Evolutionary conservation across 1,140 invertebrate genomes (phyloP).

Genomic region (Drosophila malerkotliana): DNA sequence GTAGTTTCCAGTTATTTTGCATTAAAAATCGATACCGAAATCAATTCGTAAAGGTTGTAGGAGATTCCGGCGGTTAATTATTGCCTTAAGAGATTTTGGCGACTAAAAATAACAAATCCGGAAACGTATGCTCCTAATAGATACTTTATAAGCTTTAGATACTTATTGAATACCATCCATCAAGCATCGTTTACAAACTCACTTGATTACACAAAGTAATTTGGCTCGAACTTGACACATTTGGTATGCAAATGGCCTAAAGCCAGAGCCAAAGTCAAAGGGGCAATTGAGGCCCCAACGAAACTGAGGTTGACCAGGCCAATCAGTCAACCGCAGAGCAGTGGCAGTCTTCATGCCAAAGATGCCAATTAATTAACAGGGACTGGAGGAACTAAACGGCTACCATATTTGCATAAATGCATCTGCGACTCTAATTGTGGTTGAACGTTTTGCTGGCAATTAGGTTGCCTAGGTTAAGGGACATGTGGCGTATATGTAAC

Average conservation of each 20-base stretch:
- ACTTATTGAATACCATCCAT: slow-evolving; percentile 9
- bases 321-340: slow-evolving; percentile 35
- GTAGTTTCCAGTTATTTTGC: slow-evolving; percentile 46
- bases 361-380: slow-evolving; percentile 45
- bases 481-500: slow-evolving; percentile 54
- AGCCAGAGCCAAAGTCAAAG: slow-evolving; percentile 40
- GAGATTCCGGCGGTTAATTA: neutral
- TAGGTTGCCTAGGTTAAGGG: slow-evolving; percentile 5
- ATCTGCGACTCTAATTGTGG: slow-evolving; percentile 25
- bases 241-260: slow-evolving; percentile 62
- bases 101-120: neutral
- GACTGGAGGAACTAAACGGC: slow-evolving; percentile 17
- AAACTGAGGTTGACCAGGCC: slow-evolving; percentile 29
- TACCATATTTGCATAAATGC: slow-evolving; percentile 8
- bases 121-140: too few species aligned
- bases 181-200: slow-evolving; percentile 9
- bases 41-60: slow-evolving; percentile 10
- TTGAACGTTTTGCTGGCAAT: slow-evolving; percentile 28
- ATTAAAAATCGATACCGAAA: slow-evolving; percentile 44
- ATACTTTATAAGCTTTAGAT: neutral
- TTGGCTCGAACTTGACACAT: slow-evolving; percentile 59
- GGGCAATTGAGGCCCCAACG: slow-evolving; percentile 19
- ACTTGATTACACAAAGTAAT: slow-evolving; percentile 35
- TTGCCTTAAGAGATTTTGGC: neutral
- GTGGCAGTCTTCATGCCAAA: slow-evolving; percentile 23